A percentile compares a stretch with the other conserved stretches of the same genome.
Conservation (phyloP, 2,888 invertebrate species). For the Drosophila conformis region DNA sequence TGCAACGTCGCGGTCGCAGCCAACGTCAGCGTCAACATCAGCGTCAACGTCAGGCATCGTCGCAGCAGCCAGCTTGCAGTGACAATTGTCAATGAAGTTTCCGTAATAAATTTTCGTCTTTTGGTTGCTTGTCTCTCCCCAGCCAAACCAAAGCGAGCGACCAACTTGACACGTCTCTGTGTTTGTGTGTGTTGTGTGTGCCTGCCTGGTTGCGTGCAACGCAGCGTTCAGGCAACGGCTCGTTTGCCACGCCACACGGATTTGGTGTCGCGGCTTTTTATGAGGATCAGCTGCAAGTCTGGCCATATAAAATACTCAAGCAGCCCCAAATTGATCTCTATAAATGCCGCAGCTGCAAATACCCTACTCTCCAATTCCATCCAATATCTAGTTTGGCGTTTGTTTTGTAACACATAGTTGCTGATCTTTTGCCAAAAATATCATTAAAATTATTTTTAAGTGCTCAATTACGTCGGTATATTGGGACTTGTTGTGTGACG, state of each 20-base stretch:
- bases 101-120: slow-evolving; percentile 83
- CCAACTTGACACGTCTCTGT: slow-evolving; percentile 65
- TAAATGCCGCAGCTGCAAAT: slow-evolving; percentile 35
- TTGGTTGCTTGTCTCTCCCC: slow-evolving; percentile 58
- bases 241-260: slow-evolving; percentile 75
- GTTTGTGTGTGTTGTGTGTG: slow-evolving; percentile 10
- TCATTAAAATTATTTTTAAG: slow-evolving; percentile 1
- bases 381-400: background rate
- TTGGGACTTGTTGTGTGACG: background rate
- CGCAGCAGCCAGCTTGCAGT: slow-evolving; percentile 76
- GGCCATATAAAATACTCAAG: slow-evolving; percentile 72
- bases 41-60: slow-evolving; percentile 44
- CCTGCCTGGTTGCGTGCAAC: slow-evolving; percentile 61
- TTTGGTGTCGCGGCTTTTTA: slow-evolving; percentile 79
- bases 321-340: slow-evolving; percentile 38
- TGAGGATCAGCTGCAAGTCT: slow-evolving; percentile 79
- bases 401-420: background rate
- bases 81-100: slow-evolving; percentile 84
- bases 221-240: slow-evolving; percentile 59
- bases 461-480: background rate
- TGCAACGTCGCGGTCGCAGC: slow-evolving; percentile 21
- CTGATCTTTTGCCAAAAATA: slow-evolving; percentile 10
- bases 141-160: slow-evolving; percentile 52
- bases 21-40: slow-evolving; percentile 26
- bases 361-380: slow-evolving; percentile 28